Conservation (phyloP, 2,113 vertebrate species). For the Pleuronectes platessa region DNA sequence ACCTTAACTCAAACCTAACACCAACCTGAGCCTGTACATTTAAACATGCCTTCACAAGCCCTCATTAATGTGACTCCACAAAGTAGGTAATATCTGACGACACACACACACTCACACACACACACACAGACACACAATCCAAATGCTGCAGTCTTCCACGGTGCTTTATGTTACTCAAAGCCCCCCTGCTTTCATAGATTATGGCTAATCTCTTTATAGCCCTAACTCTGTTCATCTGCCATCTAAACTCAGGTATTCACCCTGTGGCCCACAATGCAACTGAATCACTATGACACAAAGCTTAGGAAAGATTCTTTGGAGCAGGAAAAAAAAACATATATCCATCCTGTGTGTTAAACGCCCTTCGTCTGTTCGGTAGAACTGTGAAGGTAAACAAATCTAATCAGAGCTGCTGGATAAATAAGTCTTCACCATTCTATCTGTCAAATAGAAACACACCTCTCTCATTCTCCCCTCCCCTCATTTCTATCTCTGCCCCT, state of each 20-base stretch:
- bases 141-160: slow-evolving; percentile 43
- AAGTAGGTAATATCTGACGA: no score
- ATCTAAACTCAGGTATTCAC: slow-evolving; percentile 47
- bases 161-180: slow-evolving; percentile 41
- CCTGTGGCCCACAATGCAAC: slow-evolving; percentile 22
- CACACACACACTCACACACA: slow-evolving; percentile 8
- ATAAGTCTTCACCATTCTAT: background rate
- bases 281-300: slow-evolving; percentile 13
- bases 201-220: slow-evolving; percentile 51
- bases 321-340: slow-evolving; percentile 3
- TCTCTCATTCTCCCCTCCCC: slow-evolving; percentile 4
- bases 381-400: slow-evolving; percentile 24
- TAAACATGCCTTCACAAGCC: no score
- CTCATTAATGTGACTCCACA: background rate
- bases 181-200: slow-evolving; percentile 46
- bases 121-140: background rate
- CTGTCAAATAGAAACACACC: slow-evolving; percentile 7
- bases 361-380: background rate
- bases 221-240: slow-evolving; percentile 39
- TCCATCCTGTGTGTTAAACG: background rate
- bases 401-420: slow-evolving; percentile 4
- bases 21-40: no score
- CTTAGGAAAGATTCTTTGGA: slow-evolving; percentile 17
- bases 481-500: background rate
- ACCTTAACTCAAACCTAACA: no score